phyloP scores from a whole-genome alignment of 2,113 vertebrate species.

The Collichthys lucidus region DNA sequence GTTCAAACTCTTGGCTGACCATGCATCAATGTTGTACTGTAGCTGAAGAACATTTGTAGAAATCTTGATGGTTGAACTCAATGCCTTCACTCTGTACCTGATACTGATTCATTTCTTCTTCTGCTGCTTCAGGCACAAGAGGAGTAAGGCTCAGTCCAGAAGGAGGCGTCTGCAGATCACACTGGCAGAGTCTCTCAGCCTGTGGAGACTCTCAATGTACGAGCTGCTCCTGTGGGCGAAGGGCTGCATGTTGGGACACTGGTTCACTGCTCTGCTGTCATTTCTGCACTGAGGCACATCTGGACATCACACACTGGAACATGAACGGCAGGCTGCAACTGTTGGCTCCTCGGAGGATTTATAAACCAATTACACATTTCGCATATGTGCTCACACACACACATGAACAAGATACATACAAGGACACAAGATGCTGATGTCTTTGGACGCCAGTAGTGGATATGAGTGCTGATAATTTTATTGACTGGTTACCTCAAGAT shows the following conservation, averaged over 20 bases:
- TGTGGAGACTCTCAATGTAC: constrained; percentile 89
- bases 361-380: background rate
- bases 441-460: background rate
- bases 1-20: background rate
- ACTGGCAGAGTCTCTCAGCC: constrained; percentile 83
- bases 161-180: constrained; percentile 86
- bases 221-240: constrained; percentile 88
- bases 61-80: background rate
- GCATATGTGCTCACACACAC: background rate
- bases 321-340: background rate
- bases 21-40: background rate
- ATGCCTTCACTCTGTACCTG: background rate
- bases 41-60: background rate
- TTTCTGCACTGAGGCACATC: constrained; percentile 70
- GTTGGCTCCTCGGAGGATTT: background rate
- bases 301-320: background rate
- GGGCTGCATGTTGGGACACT: constrained; percentile 80
- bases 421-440: background rate
- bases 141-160: constrained; percentile 82
- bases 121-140: constrained; percentile 85
- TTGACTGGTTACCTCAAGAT: background rate
- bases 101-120: constrained; percentile 9
- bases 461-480: background rate
- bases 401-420: background rate
- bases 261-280: constrained; percentile 82